Percentiles rank a stretch among this genome's conserved stretches.
Evolutionary conservation across 2,797 vertebrate genomes (phyloP).

Genomic region (Melanotaenia maccullochi): DNA sequence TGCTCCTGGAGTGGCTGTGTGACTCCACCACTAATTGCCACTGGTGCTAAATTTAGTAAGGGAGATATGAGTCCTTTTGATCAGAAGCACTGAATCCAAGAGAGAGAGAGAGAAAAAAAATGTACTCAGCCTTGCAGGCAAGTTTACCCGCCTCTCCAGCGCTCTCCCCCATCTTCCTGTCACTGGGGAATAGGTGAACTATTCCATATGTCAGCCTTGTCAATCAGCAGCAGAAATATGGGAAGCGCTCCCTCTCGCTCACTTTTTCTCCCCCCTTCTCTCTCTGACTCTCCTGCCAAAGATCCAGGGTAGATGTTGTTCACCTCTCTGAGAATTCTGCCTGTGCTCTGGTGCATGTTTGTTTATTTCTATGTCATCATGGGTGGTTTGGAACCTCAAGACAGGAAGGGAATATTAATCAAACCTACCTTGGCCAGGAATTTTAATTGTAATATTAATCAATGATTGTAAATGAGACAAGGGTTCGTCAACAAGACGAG

Average conservation of each 20-base stretch:
- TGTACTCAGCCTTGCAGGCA: slow-evolving; percentile 91
- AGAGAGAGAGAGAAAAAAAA: slow-evolving; percentile 77
- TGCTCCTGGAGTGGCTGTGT: slow-evolving; percentile 92
- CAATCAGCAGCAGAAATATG: slow-evolving; percentile 96
- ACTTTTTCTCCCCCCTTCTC: slow-evolving; percentile 10
- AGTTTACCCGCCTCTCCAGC: slow-evolving; percentile 88
- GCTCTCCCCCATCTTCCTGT: slow-evolving; percentile 89
- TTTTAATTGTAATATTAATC: slow-evolving; percentile 78
- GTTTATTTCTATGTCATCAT: slow-evolving; percentile 88
- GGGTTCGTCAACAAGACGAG: slow-evolving; percentile 5
- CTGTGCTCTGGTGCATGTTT: slow-evolving; percentile 60
- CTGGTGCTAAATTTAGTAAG: slow-evolving; percentile 96
- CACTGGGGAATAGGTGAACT: slow-evolving; percentile 99
- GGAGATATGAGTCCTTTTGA: slow-evolving; percentile 97
- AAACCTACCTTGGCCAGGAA: slow-evolving; percentile 65
- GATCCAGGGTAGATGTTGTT: slow-evolving; percentile 62
- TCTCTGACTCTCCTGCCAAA: slow-evolving; percentile 39
- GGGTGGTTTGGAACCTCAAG: slow-evolving; percentile 87
- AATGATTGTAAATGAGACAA: slow-evolving; percentile 73
- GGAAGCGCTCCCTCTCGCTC: slow-evolving; percentile 89
- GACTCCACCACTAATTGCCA: slow-evolving; percentile 96
- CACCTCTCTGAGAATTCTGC: slow-evolving; percentile 66
- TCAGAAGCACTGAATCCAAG: slow-evolving; percentile 93
- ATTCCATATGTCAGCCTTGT: slow-evolving; percentile 99
- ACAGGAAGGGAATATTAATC: slow-evolving; percentile 78